Base-by-base conservation (phyloP, 2,797 vertebrate species). In the Xiphorhynchus erythropygius region DNA sequence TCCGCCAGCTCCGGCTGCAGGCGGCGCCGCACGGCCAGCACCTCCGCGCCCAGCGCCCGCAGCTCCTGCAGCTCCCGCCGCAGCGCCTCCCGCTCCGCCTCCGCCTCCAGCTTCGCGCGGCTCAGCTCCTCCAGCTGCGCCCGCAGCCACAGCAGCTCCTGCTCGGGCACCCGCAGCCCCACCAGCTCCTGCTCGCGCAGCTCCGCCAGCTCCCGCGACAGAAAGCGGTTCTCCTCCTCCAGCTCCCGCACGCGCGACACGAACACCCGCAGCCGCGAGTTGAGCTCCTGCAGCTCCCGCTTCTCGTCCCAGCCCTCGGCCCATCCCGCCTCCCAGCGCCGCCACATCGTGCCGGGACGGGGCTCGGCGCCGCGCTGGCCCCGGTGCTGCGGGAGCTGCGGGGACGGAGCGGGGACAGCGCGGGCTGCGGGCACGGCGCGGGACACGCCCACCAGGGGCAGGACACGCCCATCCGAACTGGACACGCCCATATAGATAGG, bases 261-360 rank as follows among this genome's bases (percentile, higher is more conserved):
- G 76, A 99, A 99, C 44, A 98, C 98, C 32, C 96, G 84, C 49
- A 99, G 98, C 87, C 98, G 98, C 94, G 96, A 93, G 97, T 99
- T 99, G 83, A 99, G 99, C 96, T 99, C 98, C 95, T 98, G 99
- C 68, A 99, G 97, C 90, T 99, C 99, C 53, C 98, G 96, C 92
- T 99, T 98, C 89, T 99, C 99, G 89, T 97, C 89, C 76, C 98
- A 98, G 18, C 42, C 42, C 42, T 44, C 42, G 42, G 9, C 42
- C 42, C 42, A 44, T 97, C 96, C 98, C 97, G 98, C 97, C 55
- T 96, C 94, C 95, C 96, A 65, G 84, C 93, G 95, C 83, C 98
- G 98, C 97, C 99, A 97, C 99, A 99, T 99, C 17, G 93, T 98
- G 67, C 52, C 67, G 3, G 46, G 6, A 13, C 24, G 42, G 25